These are phyloP conservation scores for Microtus pennsylvanicus DNA, from an alignment of 2,113 vertebrate genomes.

Conservation along the genomic window DNA sequence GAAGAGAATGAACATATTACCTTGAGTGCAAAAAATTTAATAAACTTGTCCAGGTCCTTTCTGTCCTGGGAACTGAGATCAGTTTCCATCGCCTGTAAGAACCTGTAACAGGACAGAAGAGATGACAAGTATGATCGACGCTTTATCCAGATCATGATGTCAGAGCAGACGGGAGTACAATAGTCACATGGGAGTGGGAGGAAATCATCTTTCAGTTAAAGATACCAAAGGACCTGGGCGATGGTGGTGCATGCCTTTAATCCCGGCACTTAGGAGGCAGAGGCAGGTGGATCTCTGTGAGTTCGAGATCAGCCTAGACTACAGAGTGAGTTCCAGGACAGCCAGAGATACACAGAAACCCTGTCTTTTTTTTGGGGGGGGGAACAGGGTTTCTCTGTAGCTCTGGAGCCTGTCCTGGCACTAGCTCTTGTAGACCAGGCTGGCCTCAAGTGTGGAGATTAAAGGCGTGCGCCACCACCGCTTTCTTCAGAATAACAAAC, in stretches of 20 bases:
- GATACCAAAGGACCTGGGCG: slow-evolving; percentile 1
- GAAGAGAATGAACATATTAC: slow-evolving; percentile 83
- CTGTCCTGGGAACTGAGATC: slow-evolving; percentile 98
- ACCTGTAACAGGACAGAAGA: slow-evolving; percentile 85
- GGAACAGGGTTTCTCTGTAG: too few species aligned
- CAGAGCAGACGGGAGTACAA: slow-evolving; percentile 45
- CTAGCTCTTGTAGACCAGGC: too few species aligned
- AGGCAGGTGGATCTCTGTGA: too few species aligned
- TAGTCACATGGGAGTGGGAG: neutral
- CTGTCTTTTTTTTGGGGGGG: too few species aligned
- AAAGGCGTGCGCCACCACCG: too few species aligned
- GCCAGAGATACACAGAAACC: too few species aligned
- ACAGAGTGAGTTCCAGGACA: too few species aligned
- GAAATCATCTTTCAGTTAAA: slow-evolving; percentile 43
- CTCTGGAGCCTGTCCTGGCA: too few species aligned
- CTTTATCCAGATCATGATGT: neutral
- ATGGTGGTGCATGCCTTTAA: too few species aligned
- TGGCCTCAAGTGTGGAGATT: too few species aligned
- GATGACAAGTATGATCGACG: slow-evolving; percentile 18
- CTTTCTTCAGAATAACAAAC: slow-evolving; percentile 16
- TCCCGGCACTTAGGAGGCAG: too few species aligned
- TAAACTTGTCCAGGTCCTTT: slow-evolving; percentile 99
- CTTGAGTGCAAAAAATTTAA: slow-evolving; percentile 99
- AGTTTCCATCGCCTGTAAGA: slow-evolving; percentile 94
- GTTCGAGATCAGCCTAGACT: too few species aligned